phyloP scores from a whole-genome alignment of 2,888 invertebrate genomes.

The Nesidiocoris tenuis region DNA sequence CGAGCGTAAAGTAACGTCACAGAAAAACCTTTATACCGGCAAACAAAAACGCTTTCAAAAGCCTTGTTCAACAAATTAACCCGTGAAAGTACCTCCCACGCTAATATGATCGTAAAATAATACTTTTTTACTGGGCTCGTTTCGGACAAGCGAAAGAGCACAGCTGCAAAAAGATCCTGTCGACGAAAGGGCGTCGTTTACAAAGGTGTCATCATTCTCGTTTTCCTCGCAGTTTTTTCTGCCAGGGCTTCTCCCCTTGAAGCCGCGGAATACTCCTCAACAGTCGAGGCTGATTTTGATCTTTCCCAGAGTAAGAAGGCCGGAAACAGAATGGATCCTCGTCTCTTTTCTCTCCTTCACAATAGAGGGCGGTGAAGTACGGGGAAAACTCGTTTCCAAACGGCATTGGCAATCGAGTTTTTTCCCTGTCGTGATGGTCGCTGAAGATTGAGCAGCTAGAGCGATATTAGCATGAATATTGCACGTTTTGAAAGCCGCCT shows the following conservation, averaged over 20 bases:
- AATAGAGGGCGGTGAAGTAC: not conserved
- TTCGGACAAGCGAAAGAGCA: too few relatives aligned
- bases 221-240: not conserved
- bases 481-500: not conserved
- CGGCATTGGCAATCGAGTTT: not conserved
- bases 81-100: too few relatives aligned
- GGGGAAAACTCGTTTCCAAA: not conserved
- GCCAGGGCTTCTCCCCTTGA: not conserved
- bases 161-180: too few relatives aligned
- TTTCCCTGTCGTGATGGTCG: not conserved
- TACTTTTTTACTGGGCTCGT: too few relatives aligned
- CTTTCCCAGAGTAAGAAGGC: not conserved
- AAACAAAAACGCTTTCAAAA: too few relatives aligned
- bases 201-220: too few relatives aligned
- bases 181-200: too few relatives aligned
- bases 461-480: not conserved
- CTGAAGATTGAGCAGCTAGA: not conserved
- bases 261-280: not conserved
- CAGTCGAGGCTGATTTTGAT: not conserved
- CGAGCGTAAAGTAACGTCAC: too few relatives aligned
- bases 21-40: too few relatives aligned
- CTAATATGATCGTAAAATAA: too few relatives aligned
- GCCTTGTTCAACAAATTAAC: too few relatives aligned
- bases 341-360: not conserved
- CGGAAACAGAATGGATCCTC: not conserved